Conservation (phyloP, 2,888 invertebrate genomes). For the Germaria angustata region DNA sequence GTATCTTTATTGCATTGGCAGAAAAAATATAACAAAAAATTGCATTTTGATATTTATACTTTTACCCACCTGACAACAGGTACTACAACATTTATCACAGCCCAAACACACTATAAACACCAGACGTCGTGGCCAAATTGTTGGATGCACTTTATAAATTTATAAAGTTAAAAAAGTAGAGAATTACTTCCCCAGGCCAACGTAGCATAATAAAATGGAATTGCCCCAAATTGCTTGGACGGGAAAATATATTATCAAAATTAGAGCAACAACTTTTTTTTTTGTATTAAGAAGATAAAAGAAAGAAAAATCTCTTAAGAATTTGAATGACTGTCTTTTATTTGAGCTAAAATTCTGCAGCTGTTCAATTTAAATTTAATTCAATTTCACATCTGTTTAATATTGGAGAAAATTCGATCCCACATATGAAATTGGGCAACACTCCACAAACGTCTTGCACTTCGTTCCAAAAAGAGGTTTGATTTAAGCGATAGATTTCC, state of each 20-base stretch:
- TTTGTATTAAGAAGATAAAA: neutral
- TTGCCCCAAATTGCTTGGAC: conserved; percentile 19
- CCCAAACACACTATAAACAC: conserved; percentile 23
- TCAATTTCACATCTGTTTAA: neutral
- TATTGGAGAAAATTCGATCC: neutral
- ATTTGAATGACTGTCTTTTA: neutral
- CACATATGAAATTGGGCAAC: too few relatives aligned
- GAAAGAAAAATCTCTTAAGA: neutral
- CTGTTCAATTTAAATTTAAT: neutral
- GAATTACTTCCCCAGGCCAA: neutral
- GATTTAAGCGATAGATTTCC: too few relatives aligned
- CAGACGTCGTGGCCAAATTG: conserved; percentile 39
- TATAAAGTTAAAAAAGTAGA: neutral
- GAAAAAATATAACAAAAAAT: conserved; percentile 6
- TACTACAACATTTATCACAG: conserved; percentile 46
- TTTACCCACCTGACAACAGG: conserved; percentile 55
- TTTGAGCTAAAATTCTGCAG: neutral
- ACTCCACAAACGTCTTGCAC: too few relatives aligned
- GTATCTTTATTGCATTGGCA: conserved; percentile 45
- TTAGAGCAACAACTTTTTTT: neutral
- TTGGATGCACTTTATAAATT: conserved; percentile 31
- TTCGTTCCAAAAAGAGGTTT: too few relatives aligned
- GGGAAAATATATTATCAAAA: conserved; percentile 21
- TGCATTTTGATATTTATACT: conserved; percentile 34
- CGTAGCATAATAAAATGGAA: conserved; percentile 1